Base-by-base conservation (phyloP, 2,888 invertebrate genomes). In the Sisyra nigra region DNA sequence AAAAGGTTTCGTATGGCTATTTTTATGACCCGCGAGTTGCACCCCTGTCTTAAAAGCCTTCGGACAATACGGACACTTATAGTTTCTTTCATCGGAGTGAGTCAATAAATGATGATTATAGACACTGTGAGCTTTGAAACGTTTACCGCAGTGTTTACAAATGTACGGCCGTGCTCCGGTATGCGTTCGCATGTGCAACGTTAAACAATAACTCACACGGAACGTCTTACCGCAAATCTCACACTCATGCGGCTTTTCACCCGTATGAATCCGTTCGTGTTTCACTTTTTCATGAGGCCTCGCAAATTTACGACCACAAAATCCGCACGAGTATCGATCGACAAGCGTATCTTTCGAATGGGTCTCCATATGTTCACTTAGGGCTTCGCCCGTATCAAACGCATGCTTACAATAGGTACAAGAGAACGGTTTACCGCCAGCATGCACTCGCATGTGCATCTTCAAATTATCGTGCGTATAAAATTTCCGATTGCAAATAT, bases 241-340 rank as follows among this genome's bases (percentile, higher is more conserved):
- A 52, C 85, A 85, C 43, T 73, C 67, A 53, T 84, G 80, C 0
- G 85, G 85, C 52, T 83, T 83, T 54, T 83, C 83, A 1, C 76
- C 76, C 1, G 85, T 85, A 51, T 85, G 85, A 53, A 84, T 79
- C n/a, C 85, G 67, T 59, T 85, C 85, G 52, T 85, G 85, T 58
- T 84, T 84, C 1, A 85, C 84, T 59, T 84, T 84, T 52, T 85
- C 84, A 52, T 81, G 82, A 0, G 85, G 83, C 34, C 82, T 66
- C 2, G 74, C 67, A 52, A 85, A 85, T 47, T 76, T 67, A 43
- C 80, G 68, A 0, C 72, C 74, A 52, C 85, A 85, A 55, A 76
- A 83, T 45, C 75, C 68, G 52, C 85, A 85, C 40, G 69, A 70
- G 57, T 81, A 84, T 2, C 74, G 74, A 11, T 68, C 59, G 24